These are phyloP conservation scores for Ophthalmolycus amberensis DNA, from an alignment of 2,113 vertebrate species.

Conservation along the genomic window DNA sequence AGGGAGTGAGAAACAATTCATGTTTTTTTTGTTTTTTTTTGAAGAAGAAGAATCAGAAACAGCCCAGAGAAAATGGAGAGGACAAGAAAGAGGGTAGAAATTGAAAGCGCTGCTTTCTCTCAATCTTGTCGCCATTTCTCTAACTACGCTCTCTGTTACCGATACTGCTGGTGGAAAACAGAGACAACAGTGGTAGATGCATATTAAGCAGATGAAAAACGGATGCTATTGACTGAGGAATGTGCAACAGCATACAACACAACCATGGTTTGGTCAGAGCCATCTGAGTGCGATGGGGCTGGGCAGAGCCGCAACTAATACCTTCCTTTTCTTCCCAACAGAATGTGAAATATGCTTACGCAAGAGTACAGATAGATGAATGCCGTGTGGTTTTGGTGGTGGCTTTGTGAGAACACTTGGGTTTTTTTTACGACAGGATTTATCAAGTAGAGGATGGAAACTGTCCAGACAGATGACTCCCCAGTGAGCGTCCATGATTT, in stretches of 20 bases:
- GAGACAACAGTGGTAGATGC: conserved; percentile 23
- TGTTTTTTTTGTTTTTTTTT: conserved; percentile 11
- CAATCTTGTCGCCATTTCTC: neutral
- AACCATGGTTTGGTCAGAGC: conserved; percentile 50
- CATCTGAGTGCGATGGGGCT: conserved; percentile 39
- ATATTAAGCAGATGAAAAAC: conserved; percentile 50
- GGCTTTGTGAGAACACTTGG: conserved; percentile 57
- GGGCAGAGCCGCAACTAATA: conserved; percentile 47
- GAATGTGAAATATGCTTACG: conserved; percentile 24
- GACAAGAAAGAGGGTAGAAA: conserved; percentile 9
- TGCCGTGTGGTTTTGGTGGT: conserved; percentile 29
- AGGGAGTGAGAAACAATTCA: conserved; percentile 24
- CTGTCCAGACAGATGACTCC: conserved; percentile 71
- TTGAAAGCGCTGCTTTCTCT: neutral
- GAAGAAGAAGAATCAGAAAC: conserved; percentile 4
- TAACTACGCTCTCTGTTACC: neutral
- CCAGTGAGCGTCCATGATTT: conserved; percentile 63
- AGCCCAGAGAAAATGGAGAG: conserved; percentile 20
- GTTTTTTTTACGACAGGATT: conserved; percentile 53
- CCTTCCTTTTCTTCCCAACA: conserved; percentile 37
- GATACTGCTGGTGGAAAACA: conserved; percentile 21
- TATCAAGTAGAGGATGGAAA: conserved; percentile 72
- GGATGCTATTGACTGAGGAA: conserved; percentile 60
- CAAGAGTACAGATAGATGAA: conserved; percentile 9
- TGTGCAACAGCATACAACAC: conserved; percentile 56